Evolutionary conservation across 2,888 invertebrate species (phyloP), one percentile per base, ranked within the genome.

Genomic region (Slavum lentiscoides): DNA sequence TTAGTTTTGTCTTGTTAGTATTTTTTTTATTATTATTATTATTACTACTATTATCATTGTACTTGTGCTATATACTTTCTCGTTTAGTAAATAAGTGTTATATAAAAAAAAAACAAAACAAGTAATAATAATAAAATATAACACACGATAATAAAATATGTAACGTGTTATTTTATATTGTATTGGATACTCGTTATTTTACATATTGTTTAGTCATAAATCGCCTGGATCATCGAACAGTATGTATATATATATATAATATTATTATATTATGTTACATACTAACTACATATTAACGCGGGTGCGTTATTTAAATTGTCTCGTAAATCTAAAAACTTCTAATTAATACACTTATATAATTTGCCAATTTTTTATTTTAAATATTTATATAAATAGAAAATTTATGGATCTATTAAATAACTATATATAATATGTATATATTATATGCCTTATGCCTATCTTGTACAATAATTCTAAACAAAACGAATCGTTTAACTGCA

Each of bases 1-100:
- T 75, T 75, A 75, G 75, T 68, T 59, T 75, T 68, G 67, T 75
- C 75, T 75, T 68, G 49, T 77, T 77, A 77, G 76, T 69, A 69
- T 64, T 69, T 43, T 74, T 77, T 77, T 69, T 77, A 77, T 77
- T 77, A 77, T 69, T 77, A 55, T 43, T 43, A 43, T 43, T 39
- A 39, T 39, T 76, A 76, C 69, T 76, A 76, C 61, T 76, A 19
- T 19, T 19, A 55, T 19, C 19, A 19, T 55, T 59, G 76, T 61
- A 59, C 19, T 53, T 8, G 55, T 19, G 55, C 19, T 55, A 61
- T 69, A 69, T 30, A 76, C 53, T 77, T 13, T 49, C 61, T 69
- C 39, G 37, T 17, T 37, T 69, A 77, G 69, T 30, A 53, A 23
- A 62, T 58, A 66, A 17, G 21, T 49, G 49, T 49, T 49, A 49